These are phyloP conservation scores for Lates japonicus DNA, from an alignment of 2,797 vertebrate genomes.

Conservation along the genomic window DNA sequence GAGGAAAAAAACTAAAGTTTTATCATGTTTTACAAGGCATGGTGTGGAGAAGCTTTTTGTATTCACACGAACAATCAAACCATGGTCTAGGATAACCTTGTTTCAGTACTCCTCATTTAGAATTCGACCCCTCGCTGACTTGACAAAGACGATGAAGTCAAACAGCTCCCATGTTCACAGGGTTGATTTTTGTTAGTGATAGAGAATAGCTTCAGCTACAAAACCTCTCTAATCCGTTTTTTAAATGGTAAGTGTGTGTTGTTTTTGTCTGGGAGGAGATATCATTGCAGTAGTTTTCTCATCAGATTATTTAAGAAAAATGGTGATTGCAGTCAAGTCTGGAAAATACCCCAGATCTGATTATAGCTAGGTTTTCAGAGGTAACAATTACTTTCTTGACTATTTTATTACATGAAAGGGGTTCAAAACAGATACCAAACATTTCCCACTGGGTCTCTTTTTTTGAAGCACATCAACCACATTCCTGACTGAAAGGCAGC, in stretches of 20 bases:
- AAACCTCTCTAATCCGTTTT: conserved; percentile 12
- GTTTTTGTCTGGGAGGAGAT: conserved; percentile 38
- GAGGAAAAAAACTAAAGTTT: background rate
- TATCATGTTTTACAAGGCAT: conserved; percentile 1
- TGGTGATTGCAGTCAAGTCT: conserved; percentile 17
- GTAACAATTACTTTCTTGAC: conserved; percentile 35
- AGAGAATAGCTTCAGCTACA: background rate
- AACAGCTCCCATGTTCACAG: background rate
- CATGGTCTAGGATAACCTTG: background rate
- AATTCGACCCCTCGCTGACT: background rate
- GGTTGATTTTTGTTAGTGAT: background rate
- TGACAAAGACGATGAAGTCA: background rate
- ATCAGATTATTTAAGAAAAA: conserved; percentile 37
- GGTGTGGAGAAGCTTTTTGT: background rate
- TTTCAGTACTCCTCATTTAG: background rate
- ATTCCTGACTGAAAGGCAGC: conserved; percentile 59
- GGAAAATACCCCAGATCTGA: conserved; percentile 34
- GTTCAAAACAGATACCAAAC: conserved; percentile 24
- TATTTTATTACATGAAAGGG: conserved; percentile 8
- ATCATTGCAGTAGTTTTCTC: conserved; percentile 26
- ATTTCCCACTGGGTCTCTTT: conserved; percentile 10
- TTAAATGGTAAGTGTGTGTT: conserved; percentile 26
- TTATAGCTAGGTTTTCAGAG: conserved; percentile 19
- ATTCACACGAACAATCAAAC: background rate
- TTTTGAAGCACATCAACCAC: conserved; percentile 31